These are phyloP conservation scores for Acipenser oxyrinchus DNA, from an alignment of 2,797 vertebrate genomes.

Conservation along the genomic window DNA sequence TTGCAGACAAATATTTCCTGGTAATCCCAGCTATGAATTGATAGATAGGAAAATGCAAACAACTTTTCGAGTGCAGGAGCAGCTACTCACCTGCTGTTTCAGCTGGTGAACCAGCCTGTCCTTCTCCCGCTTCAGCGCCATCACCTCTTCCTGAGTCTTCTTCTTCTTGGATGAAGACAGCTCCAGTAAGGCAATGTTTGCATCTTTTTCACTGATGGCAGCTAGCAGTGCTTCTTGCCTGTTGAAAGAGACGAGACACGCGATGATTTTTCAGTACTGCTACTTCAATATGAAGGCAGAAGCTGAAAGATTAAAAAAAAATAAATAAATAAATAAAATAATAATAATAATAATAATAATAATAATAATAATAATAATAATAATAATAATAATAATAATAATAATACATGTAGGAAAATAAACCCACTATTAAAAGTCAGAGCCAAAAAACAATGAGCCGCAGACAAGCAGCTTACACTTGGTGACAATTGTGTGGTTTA, in stretches of 20 bases:
- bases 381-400: no score
- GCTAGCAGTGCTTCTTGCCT: slow-evolving; percentile 95
- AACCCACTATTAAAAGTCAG: slow-evolving; percentile 13
- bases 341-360: slow-evolving; percentile 1
- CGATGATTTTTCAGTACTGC: slow-evolving; percentile 1
- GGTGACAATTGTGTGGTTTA: slow-evolving; percentile 18
- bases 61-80: not conserved
- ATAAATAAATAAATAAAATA: not conserved
- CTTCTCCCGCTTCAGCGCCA: slow-evolving; percentile 89
- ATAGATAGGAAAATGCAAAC: slow-evolving; percentile 3
- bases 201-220: slow-evolving; percentile 97
- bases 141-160: slow-evolving; percentile 96
- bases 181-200: slow-evolving; percentile 95
- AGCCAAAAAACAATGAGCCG: slow-evolving; percentile 4
- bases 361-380: no score
- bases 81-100: slow-evolving; percentile 83
- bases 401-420: not conserved
- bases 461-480: slow-evolving; percentile 5
- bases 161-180: slow-evolving; percentile 96
- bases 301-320: slow-evolving; percentile 5
- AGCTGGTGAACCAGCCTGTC: slow-evolving; percentile 95
- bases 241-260: slow-evolving; percentile 31
- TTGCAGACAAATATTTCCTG: slow-evolving; percentile 11
- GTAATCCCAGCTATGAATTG: slow-evolving; percentile 11
- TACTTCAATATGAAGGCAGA: slow-evolving; percentile 1